Conservation (phyloP, 2,113 vertebrate genomes). For the Ictidomys tridecemlineatus region DNA sequence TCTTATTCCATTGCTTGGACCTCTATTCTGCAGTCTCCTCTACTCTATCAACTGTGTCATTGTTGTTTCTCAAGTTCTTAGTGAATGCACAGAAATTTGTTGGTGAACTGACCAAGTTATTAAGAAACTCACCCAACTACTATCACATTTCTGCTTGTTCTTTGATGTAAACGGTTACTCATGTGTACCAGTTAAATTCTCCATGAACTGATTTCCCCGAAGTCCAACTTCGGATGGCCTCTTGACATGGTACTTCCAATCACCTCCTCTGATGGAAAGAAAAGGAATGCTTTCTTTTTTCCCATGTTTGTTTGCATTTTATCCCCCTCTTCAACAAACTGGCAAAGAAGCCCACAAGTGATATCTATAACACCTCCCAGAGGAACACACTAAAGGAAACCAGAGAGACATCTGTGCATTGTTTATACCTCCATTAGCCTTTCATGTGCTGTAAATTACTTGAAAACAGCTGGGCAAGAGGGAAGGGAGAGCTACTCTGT, state of each 20-base stretch:
- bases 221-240: background rate
- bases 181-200: background rate
- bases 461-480: conserved; percentile 74
- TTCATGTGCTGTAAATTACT: conserved; percentile 85
- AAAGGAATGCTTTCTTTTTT: background rate
- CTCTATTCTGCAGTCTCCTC: background rate
- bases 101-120: background rate
- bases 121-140: background rate
- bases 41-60: no score
- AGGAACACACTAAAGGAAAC: conserved; percentile 77
- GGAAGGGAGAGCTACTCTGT: conserved; percentile 56
- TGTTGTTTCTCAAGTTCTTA: background rate
- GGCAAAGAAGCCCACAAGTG: conserved; percentile 44
- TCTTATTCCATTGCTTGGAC: background rate
- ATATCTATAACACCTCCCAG: conserved; percentile 75
- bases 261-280: background rate
- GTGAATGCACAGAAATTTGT: background rate
- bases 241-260: background rate
- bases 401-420: conserved; percentile 80
- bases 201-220: background rate
- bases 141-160: background rate
- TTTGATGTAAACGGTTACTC: background rate
- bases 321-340: background rate
- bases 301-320: background rate
- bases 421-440: conserved; percentile 83